Conservation (phyloP, 2,888 invertebrate species). For the Pristionchus japonicus region DNA sequence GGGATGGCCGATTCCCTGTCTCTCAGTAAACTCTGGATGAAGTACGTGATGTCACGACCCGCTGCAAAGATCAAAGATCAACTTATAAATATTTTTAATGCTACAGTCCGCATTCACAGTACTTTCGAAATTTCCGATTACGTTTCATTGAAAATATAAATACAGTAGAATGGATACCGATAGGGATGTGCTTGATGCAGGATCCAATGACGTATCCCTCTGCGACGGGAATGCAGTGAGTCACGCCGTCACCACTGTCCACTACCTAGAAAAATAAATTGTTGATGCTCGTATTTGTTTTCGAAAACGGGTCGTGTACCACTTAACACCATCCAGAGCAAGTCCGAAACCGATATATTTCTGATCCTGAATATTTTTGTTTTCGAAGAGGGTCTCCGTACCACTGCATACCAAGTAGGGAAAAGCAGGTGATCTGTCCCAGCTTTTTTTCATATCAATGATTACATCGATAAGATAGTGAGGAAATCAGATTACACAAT, state of each 20-base stretch:
- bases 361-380: background rate
- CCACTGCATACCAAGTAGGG: background rate
- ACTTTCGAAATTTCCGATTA: too few relatives aligned
- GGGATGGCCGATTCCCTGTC: conserved; percentile 94
- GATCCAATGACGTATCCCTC: conserved; percentile 98
- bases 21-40: conserved; percentile 95
- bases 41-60: conserved; percentile 95
- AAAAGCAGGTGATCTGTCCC: background rate
- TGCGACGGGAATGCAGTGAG: conserved; percentile 99
- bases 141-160: too few relatives aligned
- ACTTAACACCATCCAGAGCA: too few relatives aligned
- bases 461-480: background rate
- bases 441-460: background rate
- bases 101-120: too few relatives aligned
- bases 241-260: conserved; percentile 99
- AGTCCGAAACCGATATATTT: too few relatives aligned
- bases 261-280: conserved; percentile 81
- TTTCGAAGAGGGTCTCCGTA: background rate
- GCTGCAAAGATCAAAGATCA: conserved; percentile 16
- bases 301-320: too few relatives aligned
- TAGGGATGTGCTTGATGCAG: conserved; percentile 99
- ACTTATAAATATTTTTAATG: too few relatives aligned
- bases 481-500: background rate
- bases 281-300: too few relatives aligned
- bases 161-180: conserved; percentile 82